A percentile compares a stretch with the other conserved stretches of the same genome.
phyloP scores from a whole-genome alignment of 2,888 invertebrate genomes.

The Pinctada fucata region DNA sequence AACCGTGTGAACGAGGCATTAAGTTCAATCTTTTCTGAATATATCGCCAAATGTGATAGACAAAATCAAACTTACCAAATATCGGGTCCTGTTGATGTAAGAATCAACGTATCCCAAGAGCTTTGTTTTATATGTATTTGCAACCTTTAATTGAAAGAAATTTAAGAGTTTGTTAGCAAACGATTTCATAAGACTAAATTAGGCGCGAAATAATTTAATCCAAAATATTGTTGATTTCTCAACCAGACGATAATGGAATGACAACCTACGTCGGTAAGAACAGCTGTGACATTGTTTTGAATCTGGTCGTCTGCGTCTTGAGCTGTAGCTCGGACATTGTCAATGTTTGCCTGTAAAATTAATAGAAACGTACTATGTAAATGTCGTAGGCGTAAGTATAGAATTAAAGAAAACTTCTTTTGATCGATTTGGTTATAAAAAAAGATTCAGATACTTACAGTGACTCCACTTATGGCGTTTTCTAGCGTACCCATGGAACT shows the following conservation, averaged over 20 bases:
- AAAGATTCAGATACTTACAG: slow-evolving; percentile 38
- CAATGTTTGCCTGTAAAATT: slow-evolving; percentile 44
- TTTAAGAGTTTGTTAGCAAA: not conserved
- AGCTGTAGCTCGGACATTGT: slow-evolving; percentile 45
- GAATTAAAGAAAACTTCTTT: no score
- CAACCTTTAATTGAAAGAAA: slow-evolving; percentile 43
- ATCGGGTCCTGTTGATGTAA: slow-evolving; percentile 31
- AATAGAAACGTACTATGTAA: not conserved
- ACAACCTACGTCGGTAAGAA: slow-evolving; percentile 43
- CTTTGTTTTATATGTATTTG: slow-evolving; percentile 42
- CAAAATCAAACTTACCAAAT: slow-evolving; percentile 42
- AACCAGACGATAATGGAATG: no score
- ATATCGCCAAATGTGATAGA: not conserved
- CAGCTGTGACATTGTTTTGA: slow-evolving; percentile 55
- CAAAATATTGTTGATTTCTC: no score
- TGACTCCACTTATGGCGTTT: slow-evolving; percentile 42
- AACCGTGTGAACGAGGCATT: no score
- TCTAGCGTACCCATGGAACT: slow-evolving; percentile 45
- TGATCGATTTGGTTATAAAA: no score
- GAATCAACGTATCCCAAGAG: slow-evolving; percentile 49
- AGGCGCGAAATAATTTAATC: no score
- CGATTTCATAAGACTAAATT: no score
- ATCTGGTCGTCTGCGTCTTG: slow-evolving; percentile 52
- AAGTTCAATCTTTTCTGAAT: no score
- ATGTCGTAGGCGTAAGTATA: no score